Evolutionary conservation across 2,797 vertebrate genomes (phyloP).

Genomic region (Acanthopagrus latus): DNA sequence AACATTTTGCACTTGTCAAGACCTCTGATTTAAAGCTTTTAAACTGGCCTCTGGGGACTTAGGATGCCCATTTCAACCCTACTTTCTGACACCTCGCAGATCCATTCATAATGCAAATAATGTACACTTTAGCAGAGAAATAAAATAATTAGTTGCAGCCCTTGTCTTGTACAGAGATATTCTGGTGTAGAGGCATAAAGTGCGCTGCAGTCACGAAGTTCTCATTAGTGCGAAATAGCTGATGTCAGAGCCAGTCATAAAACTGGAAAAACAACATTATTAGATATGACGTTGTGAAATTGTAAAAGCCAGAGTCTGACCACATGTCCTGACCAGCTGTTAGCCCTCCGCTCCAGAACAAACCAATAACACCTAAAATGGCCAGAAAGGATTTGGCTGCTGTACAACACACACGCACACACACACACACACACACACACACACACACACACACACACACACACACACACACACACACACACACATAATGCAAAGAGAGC

Average conservation of each 20-base stretch:
- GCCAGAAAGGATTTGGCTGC: slow-evolving; percentile 53
- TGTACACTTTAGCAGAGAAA: no score
- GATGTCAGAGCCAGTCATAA: slow-evolving; percentile 59
- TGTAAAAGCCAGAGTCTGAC: slow-evolving; percentile 58
- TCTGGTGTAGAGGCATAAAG: slow-evolving; percentile 1
- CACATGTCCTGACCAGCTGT: slow-evolving; percentile 71
- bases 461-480: slow-evolving; percentile 6
- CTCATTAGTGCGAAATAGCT: slow-evolving; percentile 40
- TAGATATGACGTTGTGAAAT: slow-evolving; percentile 56
- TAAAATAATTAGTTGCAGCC: not conserved
- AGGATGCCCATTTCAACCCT: not conserved
- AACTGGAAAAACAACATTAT: slow-evolving; percentile 57
- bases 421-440: slow-evolving; percentile 11
- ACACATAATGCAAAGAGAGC: slow-evolving; percentile 18
- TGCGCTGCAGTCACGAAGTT: slow-evolving; percentile 23
- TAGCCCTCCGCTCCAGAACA: slow-evolving; percentile 47
- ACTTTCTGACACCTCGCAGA: not conserved
- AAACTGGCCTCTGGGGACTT: not conserved
- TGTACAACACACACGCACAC: slow-evolving; percentile 33
- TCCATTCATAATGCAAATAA: not conserved
- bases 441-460: slow-evolving; percentile 12
- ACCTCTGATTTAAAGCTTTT: not conserved
- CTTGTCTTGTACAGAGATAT: not conserved
- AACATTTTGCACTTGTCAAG: not conserved
- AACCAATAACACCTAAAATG: slow-evolving; percentile 66